Evolutionary conservation across 2,797 vertebrate genomes (phyloP), one percentile per base, ranked within the genome.

Genomic region (Meriones psammophilus): DNA sequence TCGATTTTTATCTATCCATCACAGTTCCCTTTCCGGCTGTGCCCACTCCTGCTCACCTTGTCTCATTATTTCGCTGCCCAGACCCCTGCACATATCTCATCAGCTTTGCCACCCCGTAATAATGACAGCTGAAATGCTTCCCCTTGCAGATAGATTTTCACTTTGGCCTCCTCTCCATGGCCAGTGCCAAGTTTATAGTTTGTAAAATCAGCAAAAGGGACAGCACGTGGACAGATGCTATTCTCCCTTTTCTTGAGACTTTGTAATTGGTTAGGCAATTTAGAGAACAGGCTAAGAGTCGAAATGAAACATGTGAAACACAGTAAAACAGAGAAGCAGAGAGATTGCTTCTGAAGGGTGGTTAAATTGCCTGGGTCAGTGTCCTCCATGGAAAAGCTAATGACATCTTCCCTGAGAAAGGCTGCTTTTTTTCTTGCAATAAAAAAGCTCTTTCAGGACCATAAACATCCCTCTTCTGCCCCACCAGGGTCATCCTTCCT

Each of bases 261-360:
- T 96, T 97, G 68, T 66, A 95, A 85, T 54, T 85, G 78, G n/a
- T 91, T 98, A 96, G 91, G 66, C 71, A 93, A 50, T 56, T 91
- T 94, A 14, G 1, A 91, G n/a, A 85, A 22, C 54, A 76, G 39
- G 58, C n/a, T 76, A 91, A 94, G 50, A 96, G 42, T 89, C 91
- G 88, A 97, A 98, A 93, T 39, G 39, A 76, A 97, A 81, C 54
- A 74, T 76, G 20, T 42, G 85, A 96, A 92, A 78, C 80, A 71
- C 9, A 76, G 39, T 71, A 95, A 97, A 97, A 94, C 9, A 76
- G 88, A 91, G 97, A 97, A 94, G 36, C 20, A 39, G 77, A 79
- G 42, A 97, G 36, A 97, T 89, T 90, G n/a, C 73, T 89, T 91
- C 89, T 97, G 96, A 97, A 97, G 97, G 94, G 83, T 89, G 81